Evolutionary conservation across 2,797 vertebrate genomes (phyloP), one percentile per base, ranked within the genome.

Genomic region (Gobionotothen gibberifrons): DNA sequence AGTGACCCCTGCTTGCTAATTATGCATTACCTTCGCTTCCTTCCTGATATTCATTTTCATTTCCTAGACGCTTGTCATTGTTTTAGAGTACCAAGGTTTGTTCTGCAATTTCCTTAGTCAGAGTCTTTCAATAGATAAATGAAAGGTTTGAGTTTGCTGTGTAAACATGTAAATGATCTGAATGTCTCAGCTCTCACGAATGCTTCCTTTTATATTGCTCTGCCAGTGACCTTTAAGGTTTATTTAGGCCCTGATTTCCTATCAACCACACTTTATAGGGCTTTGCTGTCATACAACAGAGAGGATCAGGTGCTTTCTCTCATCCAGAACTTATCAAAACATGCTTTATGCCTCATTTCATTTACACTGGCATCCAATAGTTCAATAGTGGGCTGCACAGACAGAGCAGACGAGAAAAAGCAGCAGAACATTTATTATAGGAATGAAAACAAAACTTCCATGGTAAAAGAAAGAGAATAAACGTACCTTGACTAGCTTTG

Each of bases 361-460:
- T 86, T 85, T 71, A 67, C 42, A 66, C 54, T 76, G 59, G 77
- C 65, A 36, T 69, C 32, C 62, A n/a, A n/a, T n/a, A 61, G 76
- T 64, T 40, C 72, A 61, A 78, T 66, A 47, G 17, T 13, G n/a
- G 48, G 19, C 54, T 40, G 21, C 9, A 36, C 21, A 58, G 9
- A 72, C 12, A 43, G 39, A 76, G 58, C 22, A 14, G 9, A 47
- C 16, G 42, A 59, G 43, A 21, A 42, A 72, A 53, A n/a, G 26
- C 48, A 48, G 36, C 1, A 12, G 13, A 63, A 67, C 78, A 36
- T 54, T 76, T 61, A 17, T 66, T 57, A 5, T 73, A 46, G 78
- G 78, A 67, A 74, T 12, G 74, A 61, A 60, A 32, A 19, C 17
- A 39, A 69, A 53, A 52, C n/a, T 11, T 36, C 32, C 32, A 9